Evolutionary conservation across 2,113 vertebrate species (phyloP).

Genomic region (Cranoglanis bouderius): DNA sequence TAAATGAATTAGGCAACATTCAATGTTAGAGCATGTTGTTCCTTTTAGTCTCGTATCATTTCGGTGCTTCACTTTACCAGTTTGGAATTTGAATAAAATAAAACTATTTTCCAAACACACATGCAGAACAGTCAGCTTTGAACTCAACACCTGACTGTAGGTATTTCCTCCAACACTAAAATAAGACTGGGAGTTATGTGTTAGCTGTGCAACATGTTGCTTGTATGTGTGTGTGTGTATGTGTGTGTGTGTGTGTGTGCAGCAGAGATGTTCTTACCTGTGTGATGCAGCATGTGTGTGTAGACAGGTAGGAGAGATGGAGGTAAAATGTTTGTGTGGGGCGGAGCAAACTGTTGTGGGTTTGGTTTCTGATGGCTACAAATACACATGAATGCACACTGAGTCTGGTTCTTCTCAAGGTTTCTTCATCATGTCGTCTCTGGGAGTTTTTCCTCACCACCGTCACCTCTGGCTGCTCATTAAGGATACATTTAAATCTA

Average conservation of each 20-base stretch:
- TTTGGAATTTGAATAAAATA: not conserved
- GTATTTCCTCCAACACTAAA: not conserved
- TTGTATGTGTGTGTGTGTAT: too few relatives aligned
- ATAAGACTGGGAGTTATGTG: not conserved
- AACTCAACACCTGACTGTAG: too few relatives aligned
- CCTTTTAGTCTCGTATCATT: not conserved
- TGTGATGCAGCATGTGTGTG: not conserved
- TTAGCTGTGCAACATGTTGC: not conserved
- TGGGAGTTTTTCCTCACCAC: too few relatives aligned
- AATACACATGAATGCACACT: too few relatives aligned
- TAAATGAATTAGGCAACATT: not conserved
- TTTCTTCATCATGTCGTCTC: too few relatives aligned
- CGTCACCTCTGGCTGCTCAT: too few relatives aligned
- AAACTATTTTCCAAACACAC: not conserved
- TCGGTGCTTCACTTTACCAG: not conserved
- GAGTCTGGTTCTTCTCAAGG: too few relatives aligned
- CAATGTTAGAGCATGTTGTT: not conserved
- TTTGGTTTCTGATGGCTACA: too few relatives aligned
- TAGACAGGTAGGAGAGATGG: not conserved
- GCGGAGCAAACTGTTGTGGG: not conserved
- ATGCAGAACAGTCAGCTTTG: not conserved
- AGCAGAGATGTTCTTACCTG: not conserved
- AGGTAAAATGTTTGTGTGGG: not conserved
- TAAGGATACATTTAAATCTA: too few relatives aligned
- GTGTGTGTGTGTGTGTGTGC: not conserved